Conservation (phyloP, 2,888 invertebrate genomes). For the Eulithis prunata region DNA sequence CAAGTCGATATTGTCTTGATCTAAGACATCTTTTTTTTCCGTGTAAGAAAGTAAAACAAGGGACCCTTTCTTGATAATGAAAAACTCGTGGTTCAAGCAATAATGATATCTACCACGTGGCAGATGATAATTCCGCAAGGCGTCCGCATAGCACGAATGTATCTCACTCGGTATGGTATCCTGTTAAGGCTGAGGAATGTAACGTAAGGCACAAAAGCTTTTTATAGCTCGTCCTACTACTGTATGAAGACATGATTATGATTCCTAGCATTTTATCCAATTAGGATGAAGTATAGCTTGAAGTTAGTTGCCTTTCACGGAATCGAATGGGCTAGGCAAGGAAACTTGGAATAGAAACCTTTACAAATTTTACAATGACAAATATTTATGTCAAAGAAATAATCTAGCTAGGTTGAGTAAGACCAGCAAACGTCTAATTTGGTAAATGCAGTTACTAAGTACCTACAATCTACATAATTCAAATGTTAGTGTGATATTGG, state of each 20-base stretch:
- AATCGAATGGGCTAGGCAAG: not conserved
- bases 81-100: conserved; percentile 7
- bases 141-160: conserved; percentile 32
- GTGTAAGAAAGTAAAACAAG: too few species aligned
- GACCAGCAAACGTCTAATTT: too few species aligned
- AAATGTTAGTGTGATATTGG: too few species aligned
- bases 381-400: not conserved
- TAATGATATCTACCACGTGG: conserved; percentile 30
- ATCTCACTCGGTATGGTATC: conserved; percentile 31
- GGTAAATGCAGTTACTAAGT: too few species aligned
- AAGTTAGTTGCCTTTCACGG: conserved; percentile 2
- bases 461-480: too few species aligned
- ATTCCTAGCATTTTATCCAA: conserved; percentile 27
- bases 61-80: not conserved
- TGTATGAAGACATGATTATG: conserved; percentile 24
- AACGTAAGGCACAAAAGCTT: conserved; percentile 29
- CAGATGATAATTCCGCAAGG: conserved; percentile 28
- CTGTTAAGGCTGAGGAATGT: conserved; percentile 32
- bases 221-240: conserved; percentile 27
- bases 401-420: not conserved
- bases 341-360: not conserved
- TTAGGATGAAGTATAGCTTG: not conserved
- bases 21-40: too few species aligned
- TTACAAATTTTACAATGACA: not conserved
- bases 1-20: too few species aligned